Evolutionary conservation across 2,113 vertebrate species (phyloP).

Genomic region (Condylura cristata): DNA sequence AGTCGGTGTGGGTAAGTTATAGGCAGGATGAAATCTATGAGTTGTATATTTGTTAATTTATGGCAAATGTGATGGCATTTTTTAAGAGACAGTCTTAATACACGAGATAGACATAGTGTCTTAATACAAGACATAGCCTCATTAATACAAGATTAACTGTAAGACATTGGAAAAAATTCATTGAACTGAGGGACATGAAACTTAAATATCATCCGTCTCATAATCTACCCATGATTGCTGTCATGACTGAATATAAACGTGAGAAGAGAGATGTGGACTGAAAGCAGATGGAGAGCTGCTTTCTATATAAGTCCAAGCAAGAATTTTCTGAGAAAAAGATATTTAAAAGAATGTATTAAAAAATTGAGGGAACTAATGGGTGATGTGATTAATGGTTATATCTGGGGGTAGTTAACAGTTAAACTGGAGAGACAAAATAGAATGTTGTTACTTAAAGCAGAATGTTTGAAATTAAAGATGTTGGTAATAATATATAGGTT

Average conservation of each 20-base stretch:
- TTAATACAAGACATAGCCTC: too few relatives aligned
- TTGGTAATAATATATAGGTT: neutral
- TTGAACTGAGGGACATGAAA: neutral
- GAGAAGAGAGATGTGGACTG: neutral
- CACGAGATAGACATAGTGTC: too few relatives aligned
- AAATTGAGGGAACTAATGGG: neutral
- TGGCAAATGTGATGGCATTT: neutral
- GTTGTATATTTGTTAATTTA: neutral
- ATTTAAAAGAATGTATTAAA: neutral
- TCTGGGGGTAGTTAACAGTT: neutral
- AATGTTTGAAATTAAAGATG: neutral
- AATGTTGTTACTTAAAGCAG: neutral
- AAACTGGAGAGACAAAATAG: neutral
- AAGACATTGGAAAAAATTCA: neutral
- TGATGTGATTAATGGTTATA: neutral
- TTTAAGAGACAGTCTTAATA: too few relatives aligned
- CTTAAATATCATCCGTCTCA: neutral
- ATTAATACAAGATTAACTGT: neutral
- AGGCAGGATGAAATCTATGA: neutral
- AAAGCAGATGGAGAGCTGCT: accelerated
- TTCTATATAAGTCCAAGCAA: neutral
- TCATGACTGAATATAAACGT: neutral
- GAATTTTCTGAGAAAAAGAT: neutral
- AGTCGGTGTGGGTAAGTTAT: neutral
- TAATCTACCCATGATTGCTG: accelerated